Percentiles rank a stretch among this genome's conserved stretches.
Conservation (phyloP, 2,797 vertebrate species). For the Remorina albescens region DNA sequence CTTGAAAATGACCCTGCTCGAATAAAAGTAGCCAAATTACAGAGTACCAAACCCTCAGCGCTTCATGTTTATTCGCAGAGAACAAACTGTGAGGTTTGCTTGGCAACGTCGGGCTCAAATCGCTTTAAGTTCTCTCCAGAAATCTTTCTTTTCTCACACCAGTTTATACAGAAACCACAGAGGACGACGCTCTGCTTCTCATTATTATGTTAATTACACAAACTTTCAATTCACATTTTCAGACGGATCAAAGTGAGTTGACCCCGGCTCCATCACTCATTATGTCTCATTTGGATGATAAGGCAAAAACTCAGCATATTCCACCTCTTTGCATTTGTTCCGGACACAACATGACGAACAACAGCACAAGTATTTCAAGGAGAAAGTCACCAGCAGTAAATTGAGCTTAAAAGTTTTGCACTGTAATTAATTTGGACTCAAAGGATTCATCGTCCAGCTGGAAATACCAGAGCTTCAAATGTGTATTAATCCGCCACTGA, state of each 20-base stretch:
- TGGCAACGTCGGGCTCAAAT: slow-evolving; percentile 1
- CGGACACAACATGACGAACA: not conserved
- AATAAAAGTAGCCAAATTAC: slow-evolving; percentile 99
- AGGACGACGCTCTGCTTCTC: slow-evolving; percentile 13
- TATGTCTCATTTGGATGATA: slow-evolving; percentile 34
- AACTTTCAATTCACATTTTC: slow-evolving; percentile 48
- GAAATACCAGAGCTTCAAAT: not conserved
- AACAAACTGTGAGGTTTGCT: slow-evolving; percentile 15
- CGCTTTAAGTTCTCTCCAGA: slow-evolving; percentile 16
- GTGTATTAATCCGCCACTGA: not conserved
- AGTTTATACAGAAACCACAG: slow-evolving; percentile 5
- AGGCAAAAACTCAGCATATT: slow-evolving; percentile 11
- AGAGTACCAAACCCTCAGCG: slow-evolving; percentile 69
- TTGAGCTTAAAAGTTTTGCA: not conserved
- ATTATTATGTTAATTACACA: slow-evolving; percentile 61
- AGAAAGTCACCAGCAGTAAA: no score
- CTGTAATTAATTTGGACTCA: not conserved
- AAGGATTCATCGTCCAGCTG: not conserved
- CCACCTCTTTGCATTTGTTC: slow-evolving; percentile 14
- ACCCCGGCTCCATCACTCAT: slow-evolving; percentile 37
- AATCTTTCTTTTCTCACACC: slow-evolving; percentile 21
- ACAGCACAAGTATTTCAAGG: no score
- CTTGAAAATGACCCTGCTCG: slow-evolving; percentile 99
- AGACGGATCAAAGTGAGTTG: slow-evolving; percentile 46
- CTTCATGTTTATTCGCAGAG: slow-evolving; percentile 67